phyloP scores from a whole-genome alignment of 2,888 invertebrate species.

The Tolmerus cingulatus region DNA sequence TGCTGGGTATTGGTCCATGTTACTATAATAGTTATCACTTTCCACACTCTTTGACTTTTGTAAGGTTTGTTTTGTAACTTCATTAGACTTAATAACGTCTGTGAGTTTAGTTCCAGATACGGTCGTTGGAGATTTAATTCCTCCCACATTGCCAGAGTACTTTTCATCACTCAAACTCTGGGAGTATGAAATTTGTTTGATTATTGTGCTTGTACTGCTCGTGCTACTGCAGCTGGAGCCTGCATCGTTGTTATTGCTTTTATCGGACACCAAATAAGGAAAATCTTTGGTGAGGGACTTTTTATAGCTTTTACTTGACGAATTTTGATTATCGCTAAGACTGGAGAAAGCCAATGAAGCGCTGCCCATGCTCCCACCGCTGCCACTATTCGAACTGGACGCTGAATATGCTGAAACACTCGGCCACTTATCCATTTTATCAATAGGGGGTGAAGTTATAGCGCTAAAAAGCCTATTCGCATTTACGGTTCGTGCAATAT shows the following conservation, averaged over 20 bases:
- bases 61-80: constrained; percentile 49
- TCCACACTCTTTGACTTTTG: constrained; percentile 63
- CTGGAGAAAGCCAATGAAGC: neutral
- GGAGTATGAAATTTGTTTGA: constrained; percentile 54
- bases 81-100: constrained; percentile 46
- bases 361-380: neutral
- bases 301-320: neutral
- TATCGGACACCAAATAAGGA: constrained; percentile 52
- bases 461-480: constrained; percentile 49
- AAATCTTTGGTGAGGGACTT: constrained; percentile 54
- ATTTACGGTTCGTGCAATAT: constrained; percentile 73
- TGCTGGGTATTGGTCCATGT: constrained; percentile 64
- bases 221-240: constrained; percentile 47
- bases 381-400: constrained; percentile 7
- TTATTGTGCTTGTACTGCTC: constrained; percentile 46
- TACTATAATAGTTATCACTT: constrained; percentile 58
- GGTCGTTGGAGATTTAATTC: neutral
- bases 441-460: constrained; percentile 32
- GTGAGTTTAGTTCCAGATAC: constrained; percentile 48
- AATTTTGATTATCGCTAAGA: constrained; percentile 42
- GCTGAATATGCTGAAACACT: constrained; percentile 49
- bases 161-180: constrained; percentile 52
- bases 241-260: constrained; percentile 40
- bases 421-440: constrained; percentile 52
- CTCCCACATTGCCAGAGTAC: neutral